Evolutionary conservation across 2,888 invertebrate species (phyloP), one percentile per base, ranked within the genome.

Genomic region (Pterostichus madidus): DNA sequence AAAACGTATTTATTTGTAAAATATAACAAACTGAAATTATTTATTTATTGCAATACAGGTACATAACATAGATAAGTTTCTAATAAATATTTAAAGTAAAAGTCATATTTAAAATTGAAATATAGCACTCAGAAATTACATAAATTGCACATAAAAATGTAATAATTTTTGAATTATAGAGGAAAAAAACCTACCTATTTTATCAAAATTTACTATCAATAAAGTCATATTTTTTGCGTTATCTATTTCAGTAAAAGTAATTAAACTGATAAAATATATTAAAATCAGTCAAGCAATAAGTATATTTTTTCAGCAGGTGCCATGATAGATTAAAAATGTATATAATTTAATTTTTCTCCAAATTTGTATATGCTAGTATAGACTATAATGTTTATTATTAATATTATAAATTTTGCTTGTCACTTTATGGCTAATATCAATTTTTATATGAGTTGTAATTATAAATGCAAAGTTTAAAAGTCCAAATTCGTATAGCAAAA

Each of bases 181-280:
- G 35, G 52, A n/a, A 35, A 64, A 64, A 64, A 31, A 32, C 35
- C 5, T 39, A 39, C 8, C 24, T 24, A 31, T 11, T 17, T 59
- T 31, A 59, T 64, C 64, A 35, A 35, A 64, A 13, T 64, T 64
- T 13, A 35, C 13, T 35, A n/a, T 11, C 24, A 56, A 24, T 32
- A 64, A 13, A 5, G 31, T 13, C 0, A 64, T 64, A 64, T 64
- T 64, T 61, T 59, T 59, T 64, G 10, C 35, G 5, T 71, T 71
- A 71, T 71, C 44, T 13, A 39, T 35, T 39, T 10, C 44, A 17
- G 10, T 71, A 44, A 15, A 10, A 44, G 44, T 71, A 44, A 71
- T 13, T 44, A 39, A 56, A 71, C 68, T 71, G 68, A 71, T 71
- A 44, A 71, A 71, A 15, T 44, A 39, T 71, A 44, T 71, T 44